Evolutionary conservation across 1,140 invertebrate species (phyloP).

Genomic region (Portunus trituberculatus): DNA sequence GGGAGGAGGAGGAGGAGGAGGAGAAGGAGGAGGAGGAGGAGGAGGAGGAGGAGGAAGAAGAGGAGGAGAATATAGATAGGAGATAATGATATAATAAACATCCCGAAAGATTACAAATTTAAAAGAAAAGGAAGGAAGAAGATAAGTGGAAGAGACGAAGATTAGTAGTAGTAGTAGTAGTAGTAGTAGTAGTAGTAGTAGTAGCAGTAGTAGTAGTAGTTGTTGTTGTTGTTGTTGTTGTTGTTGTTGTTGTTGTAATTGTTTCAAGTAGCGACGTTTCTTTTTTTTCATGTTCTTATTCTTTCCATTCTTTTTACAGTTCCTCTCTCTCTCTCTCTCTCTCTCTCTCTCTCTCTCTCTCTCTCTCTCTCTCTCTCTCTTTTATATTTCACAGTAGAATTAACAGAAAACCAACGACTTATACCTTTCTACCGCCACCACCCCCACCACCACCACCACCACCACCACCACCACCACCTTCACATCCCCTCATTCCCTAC

Average conservation of each 20-base stretch:
- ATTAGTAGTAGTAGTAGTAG: background rate
- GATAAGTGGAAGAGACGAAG: background rate
- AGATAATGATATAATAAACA: background rate
- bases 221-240: background rate
- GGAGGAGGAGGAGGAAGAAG: background rate
- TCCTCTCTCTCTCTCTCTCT: background rate
- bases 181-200: background rate
- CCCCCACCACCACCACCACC: no score
- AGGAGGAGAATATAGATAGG: background rate
- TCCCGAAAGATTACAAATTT: background rate
- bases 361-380: background rate
- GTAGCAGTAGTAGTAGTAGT: no score
- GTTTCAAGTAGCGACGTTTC: background rate
- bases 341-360: background rate
- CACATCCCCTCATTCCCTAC: no score
- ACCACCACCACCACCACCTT: background rate
- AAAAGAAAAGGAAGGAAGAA: background rate
- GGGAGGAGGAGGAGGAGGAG: background rate
- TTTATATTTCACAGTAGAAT: background rate
- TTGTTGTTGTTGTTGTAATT: background rate
- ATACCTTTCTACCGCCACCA: no score
- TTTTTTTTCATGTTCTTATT: no score
- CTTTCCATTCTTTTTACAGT: background rate
- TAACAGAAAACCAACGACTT: no score
- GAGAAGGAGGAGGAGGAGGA: background rate